Evolutionary conservation across 2,113 vertebrate genomes (phyloP).

Genomic region (Erpornis zantholeuca): DNA sequence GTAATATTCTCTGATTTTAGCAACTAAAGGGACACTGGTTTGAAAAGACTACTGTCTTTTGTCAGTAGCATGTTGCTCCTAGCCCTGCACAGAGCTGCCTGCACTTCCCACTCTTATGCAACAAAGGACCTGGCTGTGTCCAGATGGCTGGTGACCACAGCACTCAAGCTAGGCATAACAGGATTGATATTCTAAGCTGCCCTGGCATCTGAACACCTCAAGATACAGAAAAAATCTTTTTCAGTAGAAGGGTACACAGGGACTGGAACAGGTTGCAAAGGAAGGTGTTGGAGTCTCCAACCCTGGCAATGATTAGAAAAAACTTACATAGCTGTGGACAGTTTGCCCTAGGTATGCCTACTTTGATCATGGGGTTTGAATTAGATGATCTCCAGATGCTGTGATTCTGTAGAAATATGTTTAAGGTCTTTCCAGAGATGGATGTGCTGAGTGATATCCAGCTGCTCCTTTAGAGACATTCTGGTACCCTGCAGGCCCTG

Average conservation of each 20-base stretch:
- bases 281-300: background rate
- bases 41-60: background rate
- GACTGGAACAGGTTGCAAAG: background rate
- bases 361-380: background rate
- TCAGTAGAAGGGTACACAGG: background rate
- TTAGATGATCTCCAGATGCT: background rate
- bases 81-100: background rate
- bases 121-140: background rate
- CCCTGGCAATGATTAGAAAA: rapidly evolving
- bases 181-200: background rate
- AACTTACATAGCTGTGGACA: background rate
- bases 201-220: background rate
- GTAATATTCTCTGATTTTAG: background rate
- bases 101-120: background rate
- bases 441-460: background rate
- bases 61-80: rapidly evolving
- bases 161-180: background rate
- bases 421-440: background rate
- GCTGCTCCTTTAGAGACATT: background rate
- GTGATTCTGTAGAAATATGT: background rate
- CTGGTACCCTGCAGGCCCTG: background rate
- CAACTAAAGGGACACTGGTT: background rate
- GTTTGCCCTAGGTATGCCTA: background rate
- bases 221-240: background rate
- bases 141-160: background rate